Base-by-base conservation (phyloP, 2,888 invertebrate species). In the Drosophila affinis region DNA sequence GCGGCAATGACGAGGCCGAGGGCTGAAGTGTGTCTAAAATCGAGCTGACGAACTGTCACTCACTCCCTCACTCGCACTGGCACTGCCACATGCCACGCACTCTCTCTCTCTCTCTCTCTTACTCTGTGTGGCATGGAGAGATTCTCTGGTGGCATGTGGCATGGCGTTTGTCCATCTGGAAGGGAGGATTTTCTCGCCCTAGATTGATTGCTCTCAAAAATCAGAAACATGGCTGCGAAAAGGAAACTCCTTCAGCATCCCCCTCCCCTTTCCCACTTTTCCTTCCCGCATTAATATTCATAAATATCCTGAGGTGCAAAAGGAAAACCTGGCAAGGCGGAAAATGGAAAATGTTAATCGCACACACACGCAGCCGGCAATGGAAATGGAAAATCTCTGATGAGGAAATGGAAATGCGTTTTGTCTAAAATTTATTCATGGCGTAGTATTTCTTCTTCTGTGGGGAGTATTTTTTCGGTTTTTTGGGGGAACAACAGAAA, bases 281-380 rank as follows among this genome's bases (percentile, higher is more conserved):
- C 75, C 76, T 62, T 39, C 6, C n/a, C 73, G 74, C 81, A 77
- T 85, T 85, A 88, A 88, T 88, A 87, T 87, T 83, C 87, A 87
- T 81, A 87, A 86, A 87, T 84, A 81, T 83, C 76, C 79, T 71
- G 49, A 51, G 54, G 48, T 53, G 48, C 47, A 49, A 62, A 57
- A 64, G 53, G 34, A 67, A 44, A 74, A 78, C 51, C 79, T 70
- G 77, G 79, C 81, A 86, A 81, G 39, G 79, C 87, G 87, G 89
- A 87, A 89, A 89, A 88, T 89, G 81, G 79, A 79, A 89, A 89
- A 85, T 87, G 76, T 89, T 89, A 89, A 89, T 89, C 21, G 78
- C 72, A 87, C 81, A n/a, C n/a, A 83, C 86, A 85, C 86, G 39
- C 39, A 39, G 39, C 39, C 39, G 3, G 14, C 69, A 74, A 69